Base-by-base conservation (phyloP, 2,797 vertebrate species). In the Schizothorax lantsangensis region DNA sequence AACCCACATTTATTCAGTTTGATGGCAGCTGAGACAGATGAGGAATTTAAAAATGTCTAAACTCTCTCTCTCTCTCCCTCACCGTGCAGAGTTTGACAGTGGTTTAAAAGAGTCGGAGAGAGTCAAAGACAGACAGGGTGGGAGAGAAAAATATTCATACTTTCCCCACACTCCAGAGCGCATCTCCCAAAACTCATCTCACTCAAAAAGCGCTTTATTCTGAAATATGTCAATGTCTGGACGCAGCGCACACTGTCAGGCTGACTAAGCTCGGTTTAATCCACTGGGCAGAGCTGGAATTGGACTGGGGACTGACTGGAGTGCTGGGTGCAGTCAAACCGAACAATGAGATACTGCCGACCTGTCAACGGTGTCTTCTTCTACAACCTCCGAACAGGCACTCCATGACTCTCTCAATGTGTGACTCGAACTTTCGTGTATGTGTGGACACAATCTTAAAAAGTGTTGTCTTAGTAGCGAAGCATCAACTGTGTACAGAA, bases 241-340 rank as follows among this genome's bases (percentile, higher is more conserved):
- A 73, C 11, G 12, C 64, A 73, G 81, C 12, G 10, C 57, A 79
- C 45, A 79, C 49, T 83, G 86, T 79, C 81, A 84, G 49, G 43
- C 74, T 84, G 64, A 86, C 78, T 86, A 86, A 86, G 43, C 78
- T 86, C 5, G 57, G 78, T 86, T 92, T 90, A 93, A 93, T 92
- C 90, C 90, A 91, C 83, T 84, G 79, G 84, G 78, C 85, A 91
- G 82, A 79, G 88, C 90, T 87, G 79, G 74, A 92, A 92, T 86
- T 89, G 79, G 90, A 88, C 90, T 84, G 84, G 89, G 85, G 84
- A 86, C 72, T 7, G 36, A 86, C 69, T 90, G 86, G 54, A 81
- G 86, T 90, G 81, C 81, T 8, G 62, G 81, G 64, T 52, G 84
- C 87, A 91, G 89, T 91, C 86, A 82, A 84, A 88, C 81, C 84